These are phyloP conservation scores for Manis pentadactyla DNA, from an alignment of 2,797 vertebrate species.

Conservation along the genomic window DNA sequence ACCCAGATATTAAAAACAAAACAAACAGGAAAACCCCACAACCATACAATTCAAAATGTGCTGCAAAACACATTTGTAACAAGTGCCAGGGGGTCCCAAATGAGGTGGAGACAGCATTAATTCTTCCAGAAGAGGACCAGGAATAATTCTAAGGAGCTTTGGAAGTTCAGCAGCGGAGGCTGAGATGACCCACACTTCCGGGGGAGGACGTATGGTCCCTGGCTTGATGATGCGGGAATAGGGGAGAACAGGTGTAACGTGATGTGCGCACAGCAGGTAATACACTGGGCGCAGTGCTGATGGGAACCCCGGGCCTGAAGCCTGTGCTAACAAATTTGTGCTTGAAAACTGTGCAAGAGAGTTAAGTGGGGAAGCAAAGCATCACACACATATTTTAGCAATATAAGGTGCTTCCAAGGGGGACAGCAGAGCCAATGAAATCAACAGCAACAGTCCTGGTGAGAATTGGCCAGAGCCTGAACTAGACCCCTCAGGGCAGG, in stretches of 20 bases:
- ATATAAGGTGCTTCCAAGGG: fast-evolving
- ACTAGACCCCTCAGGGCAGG: too few species aligned
- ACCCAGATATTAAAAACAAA: background rate
- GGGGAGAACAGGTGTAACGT: fast-evolving
- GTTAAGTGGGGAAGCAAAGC: background rate
- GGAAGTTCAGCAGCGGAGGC: background rate
- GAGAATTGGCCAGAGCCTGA: background rate
- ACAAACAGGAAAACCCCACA: background rate
- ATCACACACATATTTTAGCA: fast-evolving
- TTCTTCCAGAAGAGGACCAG: background rate
- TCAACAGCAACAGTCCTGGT: too few species aligned
- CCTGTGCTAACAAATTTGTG: fast-evolving
- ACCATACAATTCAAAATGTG: background rate
- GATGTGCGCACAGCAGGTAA: background rate
- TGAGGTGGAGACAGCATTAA: background rate
- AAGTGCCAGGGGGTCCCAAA: background rate
- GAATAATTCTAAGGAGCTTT: background rate
- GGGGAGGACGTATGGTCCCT: fast-evolving
- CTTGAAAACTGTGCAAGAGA: background rate
- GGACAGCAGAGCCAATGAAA: background rate
- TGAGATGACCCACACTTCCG: background rate
- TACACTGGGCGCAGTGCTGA: too few species aligned
- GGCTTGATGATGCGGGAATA: fast-evolving
- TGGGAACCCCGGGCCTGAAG: fast-evolving
- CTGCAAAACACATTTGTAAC: fast-evolving